Percentiles rank a stretch among this genome's conserved stretches.
These are phyloP conservation scores for Anguilla pacifica DNA, from an alignment of 2,797 vertebrate species.

Conservation along the genomic window DNA sequence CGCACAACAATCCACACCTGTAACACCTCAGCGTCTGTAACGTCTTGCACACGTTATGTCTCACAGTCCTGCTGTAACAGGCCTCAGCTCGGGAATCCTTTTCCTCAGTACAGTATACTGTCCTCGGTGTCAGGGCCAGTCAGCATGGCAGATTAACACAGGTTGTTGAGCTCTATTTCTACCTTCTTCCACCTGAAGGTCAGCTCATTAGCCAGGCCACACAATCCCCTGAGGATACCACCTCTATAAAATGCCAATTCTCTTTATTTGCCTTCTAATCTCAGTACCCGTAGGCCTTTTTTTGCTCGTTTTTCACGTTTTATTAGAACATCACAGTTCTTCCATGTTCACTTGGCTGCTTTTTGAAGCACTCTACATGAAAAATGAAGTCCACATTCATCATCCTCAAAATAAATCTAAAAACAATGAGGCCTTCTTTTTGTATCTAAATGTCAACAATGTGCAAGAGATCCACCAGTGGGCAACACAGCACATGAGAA, in stretches of 20 bases:
- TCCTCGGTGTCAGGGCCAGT: background rate
- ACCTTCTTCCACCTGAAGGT: conserved; percentile 8
- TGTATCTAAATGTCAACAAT: conserved; percentile 11
- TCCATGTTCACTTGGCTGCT: background rate
- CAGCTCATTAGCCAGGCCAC: conserved; percentile 2
- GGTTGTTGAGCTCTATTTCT: background rate
- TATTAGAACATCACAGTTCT: background rate
- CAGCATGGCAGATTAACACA: background rate
- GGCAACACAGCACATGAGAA: background rate
- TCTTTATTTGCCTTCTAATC: background rate
- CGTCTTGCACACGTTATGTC: background rate
- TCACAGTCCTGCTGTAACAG: background rate
- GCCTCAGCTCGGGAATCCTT: background rate
- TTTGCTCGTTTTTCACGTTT: background rate
- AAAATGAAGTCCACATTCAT: background rate
- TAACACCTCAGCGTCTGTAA: background rate
- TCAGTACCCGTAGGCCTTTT: background rate
- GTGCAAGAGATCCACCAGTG: background rate
- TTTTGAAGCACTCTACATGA: background rate
- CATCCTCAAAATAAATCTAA: background rate
- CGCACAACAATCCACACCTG: background rate
- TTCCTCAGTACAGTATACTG: background rate
- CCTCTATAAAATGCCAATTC: background rate
- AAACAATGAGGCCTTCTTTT: background rate
- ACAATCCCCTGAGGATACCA: background rate